phyloP scores from a whole-genome alignment of 2,888 invertebrate species.

The Ypsolopha sequella region DNA sequence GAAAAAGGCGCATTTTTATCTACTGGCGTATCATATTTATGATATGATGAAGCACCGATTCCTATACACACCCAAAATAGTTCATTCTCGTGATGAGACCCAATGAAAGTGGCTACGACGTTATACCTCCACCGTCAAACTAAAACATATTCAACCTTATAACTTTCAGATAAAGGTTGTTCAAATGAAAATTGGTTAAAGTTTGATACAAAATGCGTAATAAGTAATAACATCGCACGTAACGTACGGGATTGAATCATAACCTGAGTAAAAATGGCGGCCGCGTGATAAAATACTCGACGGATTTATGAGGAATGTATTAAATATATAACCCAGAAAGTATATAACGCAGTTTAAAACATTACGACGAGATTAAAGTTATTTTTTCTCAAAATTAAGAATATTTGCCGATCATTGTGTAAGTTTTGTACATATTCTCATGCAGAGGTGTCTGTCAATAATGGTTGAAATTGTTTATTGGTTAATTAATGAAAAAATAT shows the following conservation, averaged over 20 bases:
- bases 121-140: neutral
- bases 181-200: neutral
- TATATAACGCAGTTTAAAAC: neutral
- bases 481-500: too few species aligned
- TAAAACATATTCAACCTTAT: neutral
- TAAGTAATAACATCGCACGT: slow-evolving; percentile 47
- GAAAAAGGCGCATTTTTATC: neutral
- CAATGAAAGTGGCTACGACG: slow-evolving; percentile 32
- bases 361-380: too few species aligned
- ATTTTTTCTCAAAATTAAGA: too few species aligned
- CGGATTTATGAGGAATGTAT: slow-evolving; percentile 2
- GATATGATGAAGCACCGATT: neutral
- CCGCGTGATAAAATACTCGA: slow-evolving; percentile 3
- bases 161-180: neutral
- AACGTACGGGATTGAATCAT: slow-evolving; percentile 50
- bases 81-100: slow-evolving; percentile 48
- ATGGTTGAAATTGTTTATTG: too few species aligned
- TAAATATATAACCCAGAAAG: neutral
- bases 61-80: slow-evolving; percentile 31
- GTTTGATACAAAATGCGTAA: slow-evolving; percentile 32
- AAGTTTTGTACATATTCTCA: too few species aligned
- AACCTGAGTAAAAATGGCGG: slow-evolving; percentile 42
- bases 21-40: slow-evolving; percentile 13
- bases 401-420: too few species aligned
- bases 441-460: too few species aligned